phyloP scores from a whole-genome alignment of 2,113 vertebrate genomes.

The Paradoxurus hermaphroditus region DNA sequence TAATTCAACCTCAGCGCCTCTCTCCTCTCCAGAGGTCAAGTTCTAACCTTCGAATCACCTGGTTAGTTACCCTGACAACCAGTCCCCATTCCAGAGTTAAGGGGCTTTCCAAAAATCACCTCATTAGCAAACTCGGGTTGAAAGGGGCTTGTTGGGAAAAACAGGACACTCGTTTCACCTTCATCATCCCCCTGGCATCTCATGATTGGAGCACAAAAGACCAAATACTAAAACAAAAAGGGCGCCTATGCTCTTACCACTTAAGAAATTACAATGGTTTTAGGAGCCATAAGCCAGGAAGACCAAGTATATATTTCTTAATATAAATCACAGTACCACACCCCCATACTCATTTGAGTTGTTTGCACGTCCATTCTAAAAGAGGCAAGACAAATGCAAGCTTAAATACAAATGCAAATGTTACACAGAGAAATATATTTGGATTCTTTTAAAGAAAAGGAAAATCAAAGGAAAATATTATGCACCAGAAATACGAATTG shows the following conservation, averaged over 20 bases:
- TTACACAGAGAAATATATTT: neutral
- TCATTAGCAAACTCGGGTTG: neutral
- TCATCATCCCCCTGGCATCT: neutral
- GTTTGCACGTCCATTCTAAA: neutral
- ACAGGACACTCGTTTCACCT: neutral
- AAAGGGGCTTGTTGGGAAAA: neutral
- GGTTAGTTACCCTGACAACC: neutral
- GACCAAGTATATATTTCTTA: neutral
- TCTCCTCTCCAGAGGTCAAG: too few species aligned
- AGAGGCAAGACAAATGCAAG: neutral
- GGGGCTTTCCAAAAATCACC: neutral
- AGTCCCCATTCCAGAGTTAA: neutral
- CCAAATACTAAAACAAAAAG: neutral
- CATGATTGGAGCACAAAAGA: neutral
- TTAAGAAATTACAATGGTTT: neutral
- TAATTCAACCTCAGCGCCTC: neutral
- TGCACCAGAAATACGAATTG: neutral
- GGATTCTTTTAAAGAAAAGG: neutral
- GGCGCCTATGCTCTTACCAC: neutral
- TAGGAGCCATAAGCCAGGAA: neutral
- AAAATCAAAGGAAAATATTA: constrained; percentile 12
- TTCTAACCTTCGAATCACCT: neutral
- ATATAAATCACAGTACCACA: neutral
- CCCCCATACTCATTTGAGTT: neutral
- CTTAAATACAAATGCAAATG: neutral